These are phyloP conservation scores for Euwallacea similis DNA, from an alignment of 1,140 invertebrate genomes.

Conservation along the genomic window DNA sequence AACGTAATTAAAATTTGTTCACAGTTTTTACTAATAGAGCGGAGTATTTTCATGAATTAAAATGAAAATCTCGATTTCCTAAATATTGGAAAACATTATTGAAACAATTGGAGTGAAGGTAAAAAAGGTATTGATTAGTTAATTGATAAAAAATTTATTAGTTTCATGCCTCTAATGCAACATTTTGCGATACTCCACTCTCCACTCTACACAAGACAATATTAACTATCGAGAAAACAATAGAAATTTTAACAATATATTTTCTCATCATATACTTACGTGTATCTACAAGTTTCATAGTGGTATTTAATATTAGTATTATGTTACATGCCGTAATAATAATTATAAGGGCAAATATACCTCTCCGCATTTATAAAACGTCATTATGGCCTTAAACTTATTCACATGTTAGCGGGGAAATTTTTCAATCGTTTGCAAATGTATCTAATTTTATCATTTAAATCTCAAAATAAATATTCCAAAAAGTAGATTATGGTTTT, in stretches of 20 bases:
- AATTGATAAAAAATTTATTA: not conserved
- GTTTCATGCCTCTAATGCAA: not conserved
- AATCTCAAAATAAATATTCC: not conserved
- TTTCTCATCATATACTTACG: conserved; percentile 46
- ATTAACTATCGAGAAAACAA: conserved; percentile 45
- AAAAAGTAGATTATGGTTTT: not conserved
- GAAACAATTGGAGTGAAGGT: no score
- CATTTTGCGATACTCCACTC: not conserved
- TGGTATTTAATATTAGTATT: conserved; percentile 44
- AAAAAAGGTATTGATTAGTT: no score
- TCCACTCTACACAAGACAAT: not conserved
- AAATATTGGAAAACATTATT: no score
- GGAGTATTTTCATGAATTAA: conserved; percentile 30
- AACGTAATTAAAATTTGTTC: conserved; percentile 41
- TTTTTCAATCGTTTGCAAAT: not conserved
- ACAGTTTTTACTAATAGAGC: conserved; percentile 36
- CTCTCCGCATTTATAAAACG: conserved; percentile 32
- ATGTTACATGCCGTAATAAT: conserved; percentile 47
- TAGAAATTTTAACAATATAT: conserved; percentile 52
- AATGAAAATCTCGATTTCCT: not conserved
- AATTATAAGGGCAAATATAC: conserved; percentile 41
- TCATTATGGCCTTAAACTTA: conserved; percentile 39
- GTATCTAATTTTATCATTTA: not conserved
- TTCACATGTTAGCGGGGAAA: conserved; percentile 23
- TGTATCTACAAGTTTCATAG: conserved; percentile 52